Conservation (phyloP, 1,140 invertebrate species). For the Euwallacea fornicatus region DNA sequence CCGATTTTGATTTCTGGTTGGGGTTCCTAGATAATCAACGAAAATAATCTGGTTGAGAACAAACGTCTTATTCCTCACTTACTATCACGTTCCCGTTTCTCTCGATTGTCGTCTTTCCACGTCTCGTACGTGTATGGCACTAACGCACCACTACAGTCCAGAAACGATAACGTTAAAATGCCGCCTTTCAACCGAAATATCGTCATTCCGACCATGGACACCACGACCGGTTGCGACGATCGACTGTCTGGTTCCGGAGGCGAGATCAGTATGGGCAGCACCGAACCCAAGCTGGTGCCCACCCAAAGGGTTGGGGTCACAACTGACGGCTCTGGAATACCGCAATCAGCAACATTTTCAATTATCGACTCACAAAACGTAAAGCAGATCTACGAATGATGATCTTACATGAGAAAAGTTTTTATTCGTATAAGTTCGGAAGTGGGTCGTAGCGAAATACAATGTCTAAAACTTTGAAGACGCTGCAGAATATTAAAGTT, state of each 20-base stretch:
- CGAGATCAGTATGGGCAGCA: conserved; percentile 87
- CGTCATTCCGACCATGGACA: conserved; percentile 87
- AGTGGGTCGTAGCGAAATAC: too few relatives aligned
- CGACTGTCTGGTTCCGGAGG: conserved; percentile 80
- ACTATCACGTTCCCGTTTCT: conserved; percentile 69
- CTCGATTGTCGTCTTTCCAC: conserved; percentile 81
- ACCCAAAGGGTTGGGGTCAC: conserved; percentile 89
- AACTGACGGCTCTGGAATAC: conserved; percentile 67
- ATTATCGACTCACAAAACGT: background rate
- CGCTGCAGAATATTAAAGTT: too few relatives aligned
- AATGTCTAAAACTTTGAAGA: too few relatives aligned
- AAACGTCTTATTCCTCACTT: conserved; percentile 47
- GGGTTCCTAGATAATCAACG: conserved; percentile 57
- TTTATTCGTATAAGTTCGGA: too few relatives aligned
- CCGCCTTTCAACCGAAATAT: conserved; percentile 93
- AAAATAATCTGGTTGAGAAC: too few relatives aligned
- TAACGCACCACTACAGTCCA: conserved; percentile 89
- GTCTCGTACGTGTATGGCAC: conserved; percentile 83
- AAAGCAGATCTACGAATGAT: background rate
- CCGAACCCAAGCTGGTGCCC: conserved; percentile 92
- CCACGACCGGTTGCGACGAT: conserved; percentile 83
- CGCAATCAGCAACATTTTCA: background rate
- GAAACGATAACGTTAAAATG: conserved; percentile 91
- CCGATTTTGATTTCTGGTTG: conserved; percentile 64
- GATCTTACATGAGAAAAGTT: too few relatives aligned